Evolutionary conservation across 2,888 invertebrate genomes (phyloP), one percentile per base, ranked within the genome.

Genomic region (Lithophane semibrunnea): DNA sequence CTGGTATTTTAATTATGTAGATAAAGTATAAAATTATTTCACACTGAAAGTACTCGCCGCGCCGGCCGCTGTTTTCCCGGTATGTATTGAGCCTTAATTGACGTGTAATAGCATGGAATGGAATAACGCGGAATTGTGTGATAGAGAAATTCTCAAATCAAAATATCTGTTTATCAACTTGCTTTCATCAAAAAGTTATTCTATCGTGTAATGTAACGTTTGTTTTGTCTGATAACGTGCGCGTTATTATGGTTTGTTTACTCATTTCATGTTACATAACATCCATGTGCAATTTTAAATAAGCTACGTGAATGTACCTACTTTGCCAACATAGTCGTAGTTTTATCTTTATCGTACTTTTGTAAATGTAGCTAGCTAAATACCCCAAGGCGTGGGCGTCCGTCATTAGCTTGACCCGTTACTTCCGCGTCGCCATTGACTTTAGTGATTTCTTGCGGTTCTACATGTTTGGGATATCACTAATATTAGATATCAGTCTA

Each of bases 321-420:
- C 52, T 12, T 76, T 54, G 42, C 52, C 29, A 52, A 63, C 65
- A 18, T 65, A 65, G 47, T 64, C 21, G 47, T 52, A 70, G 58
- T 76, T 78, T 73, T 75, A 66, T 73, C 73, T 72, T 74, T 78
- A 71, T 67, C 54, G 9, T 37, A n/a, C 72, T 65, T 83, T 78
- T 68, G 72, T 83, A 76, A 80, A 77, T 75, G 54, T 58, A 68
- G 70, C 44, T 70, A 73, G 63, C 58, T 66, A 60, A 49, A 76
- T 61, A 63, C 21, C 47, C 37, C 56, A 63, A 75, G n/a, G 58
- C 76, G 89, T 92, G 89, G 92, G 92, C 77, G 90, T 76, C 65
- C 78, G 84, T 87, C 89, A 90, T 89, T 88, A 85, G 84, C 78
- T 77, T 82, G 87, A 88, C 88, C 92, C 92, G 93, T 92, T 92